Evolutionary conservation across 1,140 invertebrate genomes (phyloP).

Genomic region (Nymphalis io): DNA sequence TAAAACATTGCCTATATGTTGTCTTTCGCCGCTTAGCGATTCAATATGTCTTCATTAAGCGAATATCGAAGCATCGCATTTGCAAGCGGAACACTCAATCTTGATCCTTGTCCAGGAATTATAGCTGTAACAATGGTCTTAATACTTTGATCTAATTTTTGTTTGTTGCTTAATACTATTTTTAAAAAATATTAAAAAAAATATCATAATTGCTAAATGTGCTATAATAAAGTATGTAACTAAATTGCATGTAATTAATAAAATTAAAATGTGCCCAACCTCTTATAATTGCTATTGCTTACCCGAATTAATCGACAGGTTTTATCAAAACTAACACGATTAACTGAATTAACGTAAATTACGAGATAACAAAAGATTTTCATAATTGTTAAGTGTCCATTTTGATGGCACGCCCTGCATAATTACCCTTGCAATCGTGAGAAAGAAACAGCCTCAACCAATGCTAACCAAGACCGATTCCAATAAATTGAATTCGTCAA

Average conservation of each 20-base stretch:
- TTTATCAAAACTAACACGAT: constrained; percentile 19
- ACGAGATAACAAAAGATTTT: constrained; percentile 14
- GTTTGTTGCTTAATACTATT: not conserved
- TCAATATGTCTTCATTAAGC: constrained; percentile 74
- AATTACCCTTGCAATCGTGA: constrained; percentile 32
- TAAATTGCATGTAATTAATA: constrained; percentile 22
- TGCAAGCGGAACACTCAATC: constrained; percentile 71
- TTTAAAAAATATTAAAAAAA: not conserved
- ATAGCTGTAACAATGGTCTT: constrained; percentile 49
- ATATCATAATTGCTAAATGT: not conserved
- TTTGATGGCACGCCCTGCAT: constrained; percentile 29
- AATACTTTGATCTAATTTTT: constrained; percentile 51
- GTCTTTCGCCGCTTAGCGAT: constrained; percentile 71
- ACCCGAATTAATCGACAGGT: constrained; percentile 4
- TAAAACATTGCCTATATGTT: constrained; percentile 74
- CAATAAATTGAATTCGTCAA: constrained; percentile 68
- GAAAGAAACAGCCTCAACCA: constrained; percentile 29
- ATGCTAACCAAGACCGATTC: constrained; percentile 21
- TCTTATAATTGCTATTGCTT: constrained; percentile 16
- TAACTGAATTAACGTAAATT: constrained; percentile 17
- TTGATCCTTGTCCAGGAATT: constrained; percentile 53
- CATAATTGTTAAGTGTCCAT: constrained; percentile 19
- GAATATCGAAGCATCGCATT: constrained; percentile 74
- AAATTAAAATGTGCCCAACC: constrained; percentile 17
- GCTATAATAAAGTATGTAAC: not conserved